These are phyloP conservation scores for Grammomys surdaster DNA, from an alignment of 2,113 vertebrate genomes.

Conservation along the genomic window DNA sequence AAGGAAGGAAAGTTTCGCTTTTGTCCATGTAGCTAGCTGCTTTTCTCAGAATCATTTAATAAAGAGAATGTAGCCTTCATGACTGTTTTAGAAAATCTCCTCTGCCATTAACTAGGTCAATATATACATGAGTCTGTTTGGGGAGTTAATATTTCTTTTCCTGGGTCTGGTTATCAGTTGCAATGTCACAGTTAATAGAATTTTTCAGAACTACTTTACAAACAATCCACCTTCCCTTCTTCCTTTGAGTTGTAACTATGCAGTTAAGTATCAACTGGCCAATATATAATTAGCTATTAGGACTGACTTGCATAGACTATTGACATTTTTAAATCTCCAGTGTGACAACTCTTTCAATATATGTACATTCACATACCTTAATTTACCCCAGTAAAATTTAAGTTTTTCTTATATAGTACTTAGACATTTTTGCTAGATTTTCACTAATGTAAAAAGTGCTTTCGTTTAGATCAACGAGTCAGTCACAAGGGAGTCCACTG, in stretches of 20 bases:
- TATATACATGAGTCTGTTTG: background rate
- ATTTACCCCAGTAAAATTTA: constrained; percentile 25
- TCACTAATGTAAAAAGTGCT: background rate
- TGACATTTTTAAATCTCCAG: constrained; percentile 4
- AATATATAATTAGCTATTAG: background rate
- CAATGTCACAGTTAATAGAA: background rate
- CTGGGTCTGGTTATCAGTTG: background rate
- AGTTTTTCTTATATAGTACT: background rate
- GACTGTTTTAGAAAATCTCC: background rate
- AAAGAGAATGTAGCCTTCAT: background rate
- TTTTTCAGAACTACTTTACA: constrained; percentile 7
- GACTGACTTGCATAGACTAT: background rate
- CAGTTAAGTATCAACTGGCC: background rate
- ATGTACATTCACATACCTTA: background rate
- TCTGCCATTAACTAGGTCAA: background rate
- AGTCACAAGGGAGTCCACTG: background rate
- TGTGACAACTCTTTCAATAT: background rate
- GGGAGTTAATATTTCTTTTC: background rate
- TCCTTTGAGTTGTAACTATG: background rate
- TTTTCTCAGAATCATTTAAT: background rate
- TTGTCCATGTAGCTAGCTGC: background rate
- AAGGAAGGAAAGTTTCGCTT: background rate
- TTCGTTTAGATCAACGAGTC: background rate
- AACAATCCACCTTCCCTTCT: background rate
- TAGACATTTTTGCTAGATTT: background rate